Base-by-base conservation (phyloP, 2,888 invertebrate species). In the Drosophila monieri region DNA sequence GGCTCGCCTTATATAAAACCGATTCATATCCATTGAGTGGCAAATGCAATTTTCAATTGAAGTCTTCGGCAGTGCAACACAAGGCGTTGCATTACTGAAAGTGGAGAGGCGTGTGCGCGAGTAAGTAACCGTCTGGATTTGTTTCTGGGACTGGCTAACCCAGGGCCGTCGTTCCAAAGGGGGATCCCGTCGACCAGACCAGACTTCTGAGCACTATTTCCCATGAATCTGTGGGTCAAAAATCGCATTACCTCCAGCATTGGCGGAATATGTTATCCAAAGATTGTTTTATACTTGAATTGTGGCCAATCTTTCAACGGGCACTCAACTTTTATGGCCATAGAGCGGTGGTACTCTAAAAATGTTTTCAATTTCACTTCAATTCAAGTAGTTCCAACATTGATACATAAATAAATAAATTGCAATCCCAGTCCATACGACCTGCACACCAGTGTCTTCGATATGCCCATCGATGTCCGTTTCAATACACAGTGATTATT, bases 11-110 rank as follows among this genome's bases (percentile, higher is more conserved):
- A 69, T 67, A 66, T 75, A 64, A 77, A 77, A 74, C 61, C 68
- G 65, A 57, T 75, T 68, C 73, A 78, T 86, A 85, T 85, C 85
- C 86, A 80, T 80, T 80, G 88, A 80, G 78, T 64, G 65, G 58
- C 64, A 77, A 53, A 57, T 55, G 52, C 21, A 60, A 47, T 64
- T 62, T 85, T 81, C 85, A 87, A 80, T 80, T 80, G 69, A 87
- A 77, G 55, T 49, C 21, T 64, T 73, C 65, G 61, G 32, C 43
- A 47, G 58, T 53, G 32, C 43, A 47, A 61, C 18, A 3, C 25
- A 9, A 15, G 48, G 15, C 21, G 10, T 66, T 67, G 43, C 67
- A 67, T 67, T 67, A 56, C 67, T n/a, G 66, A 56, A 66, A 49
- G 67, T 9, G 15, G 56, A 49, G 44, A 14, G 35, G 18, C 27